A percentile compares a stretch with the other conserved stretches of the same genome.
Conservation (phyloP, 2,113 vertebrate genomes). For the Pogonocichla stellata region DNA sequence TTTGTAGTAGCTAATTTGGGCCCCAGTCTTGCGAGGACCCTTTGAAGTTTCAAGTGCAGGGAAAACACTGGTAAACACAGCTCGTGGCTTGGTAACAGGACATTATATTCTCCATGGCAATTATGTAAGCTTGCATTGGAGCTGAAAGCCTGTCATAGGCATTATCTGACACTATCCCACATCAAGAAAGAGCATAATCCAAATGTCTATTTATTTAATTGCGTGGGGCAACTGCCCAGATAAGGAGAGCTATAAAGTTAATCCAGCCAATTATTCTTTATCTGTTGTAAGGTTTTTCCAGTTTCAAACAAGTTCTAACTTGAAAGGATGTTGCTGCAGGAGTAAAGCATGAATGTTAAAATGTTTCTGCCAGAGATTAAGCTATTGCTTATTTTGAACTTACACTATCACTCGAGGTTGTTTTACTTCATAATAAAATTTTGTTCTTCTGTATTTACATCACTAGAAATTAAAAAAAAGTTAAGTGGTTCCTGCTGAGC, state of each 20-base stretch:
- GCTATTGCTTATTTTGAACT: neutral
- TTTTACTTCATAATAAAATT: neutral
- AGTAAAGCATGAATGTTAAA: neutral
- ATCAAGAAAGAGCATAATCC: constrained; percentile 39
- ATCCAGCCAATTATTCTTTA: constrained; percentile 51
- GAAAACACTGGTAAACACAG: constrained; percentile 50
- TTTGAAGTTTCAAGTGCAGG: constrained; percentile 57
- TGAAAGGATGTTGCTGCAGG: constrained; percentile 6
- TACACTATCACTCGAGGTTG: neutral
- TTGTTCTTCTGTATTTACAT: neutral
- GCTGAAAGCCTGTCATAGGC: constrained; percentile 8
- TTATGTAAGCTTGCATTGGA: neutral
- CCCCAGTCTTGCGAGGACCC: neutral
- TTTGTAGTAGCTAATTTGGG: constrained; percentile 48
- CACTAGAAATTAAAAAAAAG: neutral
- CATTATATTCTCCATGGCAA: neutral
- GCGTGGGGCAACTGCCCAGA: constrained; percentile 55
- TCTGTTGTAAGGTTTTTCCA: constrained; percentile 30
- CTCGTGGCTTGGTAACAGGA: neutral
- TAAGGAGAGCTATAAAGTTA: constrained; percentile 64
- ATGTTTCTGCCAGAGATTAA: neutral
- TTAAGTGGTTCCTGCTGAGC: neutral
- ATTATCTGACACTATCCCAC: constrained; percentile 40
- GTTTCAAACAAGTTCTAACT: constrained; percentile 41
- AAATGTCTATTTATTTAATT: constrained; percentile 63